These are phyloP conservation scores for Neogobius melanostomus DNA, from an alignment of 2,113 vertebrate genomes.

Conservation along the genomic window DNA sequence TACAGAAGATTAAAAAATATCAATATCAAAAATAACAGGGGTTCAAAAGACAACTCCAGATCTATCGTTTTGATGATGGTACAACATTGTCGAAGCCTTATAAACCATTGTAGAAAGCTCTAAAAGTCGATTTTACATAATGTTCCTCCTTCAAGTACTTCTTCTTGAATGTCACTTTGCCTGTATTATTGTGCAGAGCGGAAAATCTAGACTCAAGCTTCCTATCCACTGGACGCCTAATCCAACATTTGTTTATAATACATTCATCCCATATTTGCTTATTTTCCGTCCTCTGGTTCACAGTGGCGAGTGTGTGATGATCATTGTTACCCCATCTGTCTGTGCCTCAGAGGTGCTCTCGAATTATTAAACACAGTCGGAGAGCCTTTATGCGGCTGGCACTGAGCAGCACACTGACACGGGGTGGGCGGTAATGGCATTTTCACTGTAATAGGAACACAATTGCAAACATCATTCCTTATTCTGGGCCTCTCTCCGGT, in stretches of 20 bases:
- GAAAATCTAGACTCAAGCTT: background rate
- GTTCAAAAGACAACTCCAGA: no score
- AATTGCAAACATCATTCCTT: constrained; percentile 46
- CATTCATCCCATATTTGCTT: constrained; percentile 22
- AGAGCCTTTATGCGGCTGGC: constrained; percentile 50
- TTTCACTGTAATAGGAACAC: constrained; percentile 47
- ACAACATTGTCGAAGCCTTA: no score
- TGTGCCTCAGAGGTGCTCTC: constrained; percentile 48
- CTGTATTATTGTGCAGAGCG: no score
- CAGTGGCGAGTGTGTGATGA: constrained; percentile 32
- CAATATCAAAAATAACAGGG: no score
- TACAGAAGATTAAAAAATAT: no score
- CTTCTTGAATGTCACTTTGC: background rate
- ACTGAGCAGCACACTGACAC: constrained; percentile 37
- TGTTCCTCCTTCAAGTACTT: background rate
- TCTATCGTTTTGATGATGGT: no score
- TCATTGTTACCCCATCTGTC: constrained; percentile 56
- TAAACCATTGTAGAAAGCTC: no score
- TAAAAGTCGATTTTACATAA: no score
- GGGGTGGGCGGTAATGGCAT: constrained; percentile 49
- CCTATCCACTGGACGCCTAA: constrained; percentile 13
- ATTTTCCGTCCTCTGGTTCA: constrained; percentile 34
- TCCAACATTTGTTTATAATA: constrained; percentile 11
- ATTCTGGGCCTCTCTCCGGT: constrained; percentile 9
- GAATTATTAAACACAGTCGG: constrained; percentile 55